phyloP scores from a whole-genome alignment of 2,797 vertebrate genomes.

The Coregonus suidteri region DNA sequence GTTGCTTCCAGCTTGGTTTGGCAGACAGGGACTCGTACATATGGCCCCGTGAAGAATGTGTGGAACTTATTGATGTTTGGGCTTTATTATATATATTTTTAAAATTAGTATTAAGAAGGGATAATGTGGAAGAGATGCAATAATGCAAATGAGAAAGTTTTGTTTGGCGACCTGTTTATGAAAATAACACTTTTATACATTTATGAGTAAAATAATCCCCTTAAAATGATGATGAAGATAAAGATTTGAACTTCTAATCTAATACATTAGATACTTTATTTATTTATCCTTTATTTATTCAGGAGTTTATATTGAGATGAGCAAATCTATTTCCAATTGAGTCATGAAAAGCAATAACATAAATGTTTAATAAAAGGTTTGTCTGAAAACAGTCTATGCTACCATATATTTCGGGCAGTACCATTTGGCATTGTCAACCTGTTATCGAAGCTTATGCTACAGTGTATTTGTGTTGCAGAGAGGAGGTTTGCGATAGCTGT shows the following conservation, averaged over 20 bases:
- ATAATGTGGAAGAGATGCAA: not conserved
- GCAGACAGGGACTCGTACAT: not conserved
- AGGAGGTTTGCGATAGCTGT: constrained; percentile 38
- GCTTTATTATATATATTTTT: not conserved
- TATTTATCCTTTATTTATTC: not conserved
- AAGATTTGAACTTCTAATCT: not conserved
- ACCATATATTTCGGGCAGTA: not conserved
- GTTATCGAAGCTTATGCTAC: not conserved
- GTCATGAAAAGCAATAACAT: not conserved
- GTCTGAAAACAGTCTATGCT: not conserved
- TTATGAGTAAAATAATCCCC: not conserved
- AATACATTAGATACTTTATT: not conserved
- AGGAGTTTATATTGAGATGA: not conserved
- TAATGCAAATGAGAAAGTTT: not conserved
- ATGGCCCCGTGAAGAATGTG: not conserved
- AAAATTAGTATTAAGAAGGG: constrained; percentile 6
- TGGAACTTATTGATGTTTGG: constrained; percentile 1
- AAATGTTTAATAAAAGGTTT: not conserved
- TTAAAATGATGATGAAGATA: not conserved
- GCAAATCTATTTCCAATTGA: not conserved
- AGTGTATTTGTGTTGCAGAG: constrained; percentile 39
- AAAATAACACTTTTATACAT: not conserved
- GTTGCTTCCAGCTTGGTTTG: not conserved
- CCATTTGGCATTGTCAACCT: not conserved
- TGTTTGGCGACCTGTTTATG: not conserved